These are phyloP conservation scores for Falco columbarius DNA, from an alignment of 2,797 vertebrate species.

Conservation along the genomic window DNA sequence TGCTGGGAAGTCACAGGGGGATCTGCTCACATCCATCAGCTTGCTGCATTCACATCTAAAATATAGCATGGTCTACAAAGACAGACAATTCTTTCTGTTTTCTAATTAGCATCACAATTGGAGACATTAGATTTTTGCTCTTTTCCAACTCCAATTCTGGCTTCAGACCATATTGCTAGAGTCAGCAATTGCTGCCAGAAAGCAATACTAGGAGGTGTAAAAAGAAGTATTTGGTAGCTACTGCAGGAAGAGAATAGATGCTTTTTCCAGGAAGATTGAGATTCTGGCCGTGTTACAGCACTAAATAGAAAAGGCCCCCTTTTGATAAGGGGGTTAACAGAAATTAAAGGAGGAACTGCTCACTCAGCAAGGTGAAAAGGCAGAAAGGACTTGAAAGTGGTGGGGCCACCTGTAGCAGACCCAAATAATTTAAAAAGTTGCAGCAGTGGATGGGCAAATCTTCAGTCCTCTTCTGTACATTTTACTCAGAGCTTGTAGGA, in stretches of 20 bases:
- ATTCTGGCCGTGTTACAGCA: neutral
- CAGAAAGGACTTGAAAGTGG: neutral
- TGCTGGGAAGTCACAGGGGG: neutral
- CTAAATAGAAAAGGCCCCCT: neutral
- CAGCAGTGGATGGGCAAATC: neutral
- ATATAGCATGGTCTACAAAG: neutral
- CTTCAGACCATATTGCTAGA: neutral
- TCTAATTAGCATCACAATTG: neutral
- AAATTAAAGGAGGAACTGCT: neutral
- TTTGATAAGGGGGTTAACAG: neutral
- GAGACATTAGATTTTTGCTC: neutral
- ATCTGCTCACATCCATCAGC: neutral
- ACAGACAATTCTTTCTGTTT: neutral
- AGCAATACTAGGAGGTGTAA: neutral
- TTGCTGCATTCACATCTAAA: neutral
- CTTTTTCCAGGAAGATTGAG: neutral
- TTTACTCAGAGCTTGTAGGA: neutral
- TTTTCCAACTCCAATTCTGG: neutral
- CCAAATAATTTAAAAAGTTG: neutral
- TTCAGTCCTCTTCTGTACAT: accelerated
- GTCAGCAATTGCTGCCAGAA: slow-evolving; percentile 1
- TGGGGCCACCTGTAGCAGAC: neutral
- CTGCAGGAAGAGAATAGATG: neutral
- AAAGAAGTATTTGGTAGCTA: neutral
- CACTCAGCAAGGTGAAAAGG: neutral